A percentile compares a stretch with the other conserved stretches of the same genome.
Conservation (phyloP, 2,888 invertebrate species). For the Sphinx pinastri region DNA sequence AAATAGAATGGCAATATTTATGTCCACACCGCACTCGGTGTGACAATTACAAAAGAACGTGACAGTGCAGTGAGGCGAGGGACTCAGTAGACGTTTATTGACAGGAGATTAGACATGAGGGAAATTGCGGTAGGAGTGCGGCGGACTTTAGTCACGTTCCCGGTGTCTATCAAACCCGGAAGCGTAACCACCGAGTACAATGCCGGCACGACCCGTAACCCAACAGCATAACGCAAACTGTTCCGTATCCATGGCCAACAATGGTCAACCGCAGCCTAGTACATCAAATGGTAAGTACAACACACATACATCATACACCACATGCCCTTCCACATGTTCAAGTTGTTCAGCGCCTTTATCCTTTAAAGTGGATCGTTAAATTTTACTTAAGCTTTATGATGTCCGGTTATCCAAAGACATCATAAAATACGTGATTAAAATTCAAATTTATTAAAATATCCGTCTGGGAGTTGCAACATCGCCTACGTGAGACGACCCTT, state of each 20-base stretch:
- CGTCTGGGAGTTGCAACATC: slow-evolving; percentile 7
- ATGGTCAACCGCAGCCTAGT: neutral
- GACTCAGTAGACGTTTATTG: slow-evolving; percentile 41
- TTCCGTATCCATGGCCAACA: neutral
- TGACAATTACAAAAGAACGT: slow-evolving; percentile 17
- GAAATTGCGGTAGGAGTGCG: slow-evolving; percentile 41
- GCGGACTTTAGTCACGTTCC: slow-evolving; percentile 43
- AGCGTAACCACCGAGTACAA: slow-evolving; percentile 33
- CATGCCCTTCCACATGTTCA: neutral
- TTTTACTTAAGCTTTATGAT: neutral
- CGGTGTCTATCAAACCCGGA: slow-evolving; percentile 42
- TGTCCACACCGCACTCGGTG: neutral
- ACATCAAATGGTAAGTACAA: no score
- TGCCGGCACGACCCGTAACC: slow-evolving; percentile 37
- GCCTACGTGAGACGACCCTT: slow-evolving; percentile 3
- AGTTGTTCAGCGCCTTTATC: neutral
- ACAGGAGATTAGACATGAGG: slow-evolving; percentile 43
- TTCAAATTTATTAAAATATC: slow-evolving; percentile 1
- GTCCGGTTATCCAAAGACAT: slow-evolving; percentile 6
- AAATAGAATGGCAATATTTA: neutral
- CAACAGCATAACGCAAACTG: slow-evolving; percentile 11
- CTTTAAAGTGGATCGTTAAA: neutral
- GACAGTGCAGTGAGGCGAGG: neutral
- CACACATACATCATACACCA: neutral
- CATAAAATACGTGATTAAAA: slow-evolving; percentile 7